phyloP scores from a whole-genome alignment of 2,888 invertebrate species.

The Baccha elongata region DNA sequence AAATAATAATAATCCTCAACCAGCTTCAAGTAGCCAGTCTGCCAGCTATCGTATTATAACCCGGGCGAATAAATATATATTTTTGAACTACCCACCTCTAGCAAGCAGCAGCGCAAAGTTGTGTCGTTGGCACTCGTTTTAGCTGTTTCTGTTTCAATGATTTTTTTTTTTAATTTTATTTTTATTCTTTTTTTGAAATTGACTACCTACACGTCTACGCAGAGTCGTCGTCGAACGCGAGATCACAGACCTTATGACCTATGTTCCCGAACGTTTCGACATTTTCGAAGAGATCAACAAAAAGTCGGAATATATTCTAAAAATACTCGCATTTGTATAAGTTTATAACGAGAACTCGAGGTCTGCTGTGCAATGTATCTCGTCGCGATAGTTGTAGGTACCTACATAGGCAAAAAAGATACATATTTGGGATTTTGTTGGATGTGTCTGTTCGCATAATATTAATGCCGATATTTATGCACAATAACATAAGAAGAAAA shows the following conservation, averaged over 20 bases:
- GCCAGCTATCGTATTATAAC: constrained; percentile 58
- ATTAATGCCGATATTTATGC: constrained; percentile 53
- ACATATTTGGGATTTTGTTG: constrained; percentile 36
- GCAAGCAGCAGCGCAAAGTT: constrained; percentile 36
- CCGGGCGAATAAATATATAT: constrained; percentile 69
- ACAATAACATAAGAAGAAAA: too few relatives aligned
- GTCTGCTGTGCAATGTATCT: constrained; percentile 33
- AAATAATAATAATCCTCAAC: constrained; percentile 45
- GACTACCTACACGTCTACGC: constrained; percentile 69
- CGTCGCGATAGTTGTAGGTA: constrained; percentile 22
- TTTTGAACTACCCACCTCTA: constrained; percentile 68
- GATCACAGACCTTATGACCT: constrained; percentile 74
- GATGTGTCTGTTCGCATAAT: constrained; percentile 48
- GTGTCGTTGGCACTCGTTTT: constrained; percentile 44
- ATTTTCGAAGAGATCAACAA: constrained; percentile 65
- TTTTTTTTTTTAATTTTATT: constrained; percentile 23
- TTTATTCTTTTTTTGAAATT: constrained; percentile 44
- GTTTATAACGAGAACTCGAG: constrained; percentile 22
- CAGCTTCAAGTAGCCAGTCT: constrained; percentile 30
- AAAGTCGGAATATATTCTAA: constrained; percentile 70
- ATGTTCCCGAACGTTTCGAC: constrained; percentile 73
- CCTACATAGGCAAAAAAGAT: constrained; percentile 1
- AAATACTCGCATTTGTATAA: constrained; percentile 60
- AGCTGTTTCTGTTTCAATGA: constrained; percentile 20
- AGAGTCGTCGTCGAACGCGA: constrained; percentile 42